Conservation (phyloP, 2,113 vertebrate genomes). For the Microtus oregoni region DNA sequence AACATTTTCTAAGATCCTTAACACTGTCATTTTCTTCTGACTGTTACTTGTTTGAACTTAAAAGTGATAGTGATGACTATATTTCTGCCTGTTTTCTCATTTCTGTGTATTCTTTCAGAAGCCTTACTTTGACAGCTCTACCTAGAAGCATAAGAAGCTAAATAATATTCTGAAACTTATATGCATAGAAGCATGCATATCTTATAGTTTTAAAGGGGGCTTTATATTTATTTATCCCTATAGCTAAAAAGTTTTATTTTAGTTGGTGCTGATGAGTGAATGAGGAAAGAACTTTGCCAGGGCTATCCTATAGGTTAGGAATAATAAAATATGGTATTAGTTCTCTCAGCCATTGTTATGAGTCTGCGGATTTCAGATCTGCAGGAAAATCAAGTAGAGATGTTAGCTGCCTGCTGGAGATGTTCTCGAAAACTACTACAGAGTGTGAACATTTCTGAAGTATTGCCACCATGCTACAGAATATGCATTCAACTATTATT, state of each 20-base stretch:
- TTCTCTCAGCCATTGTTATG: constrained; percentile 12
- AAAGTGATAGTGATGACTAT: neutral
- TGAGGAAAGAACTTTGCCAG: neutral
- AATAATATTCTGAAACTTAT: neutral
- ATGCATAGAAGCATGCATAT: neutral
- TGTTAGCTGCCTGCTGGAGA: neutral
- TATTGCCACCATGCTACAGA: neutral
- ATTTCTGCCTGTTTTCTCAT: neutral
- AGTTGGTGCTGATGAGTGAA: neutral
- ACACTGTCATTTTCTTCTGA: neutral
- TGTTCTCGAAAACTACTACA: neutral
- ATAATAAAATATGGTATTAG: neutral
- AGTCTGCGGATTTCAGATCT: neutral
- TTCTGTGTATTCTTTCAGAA: constrained; percentile 48
- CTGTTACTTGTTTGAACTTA: neutral
- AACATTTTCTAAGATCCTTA: constrained; percentile 24
- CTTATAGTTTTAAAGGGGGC: neutral
- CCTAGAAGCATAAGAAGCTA: constrained; percentile 17
- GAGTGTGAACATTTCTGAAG: neutral
- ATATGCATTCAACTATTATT: neutral
- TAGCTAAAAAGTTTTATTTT: neutral
- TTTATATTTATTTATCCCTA: neutral
- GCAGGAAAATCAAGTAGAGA: constrained; percentile 10
- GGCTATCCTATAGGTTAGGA: neutral
- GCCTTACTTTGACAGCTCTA: constrained; percentile 39